These are phyloP conservation scores for Lophura nycthemera DNA, from an alignment of 2,113 vertebrate species.

Conservation along the genomic window DNA sequence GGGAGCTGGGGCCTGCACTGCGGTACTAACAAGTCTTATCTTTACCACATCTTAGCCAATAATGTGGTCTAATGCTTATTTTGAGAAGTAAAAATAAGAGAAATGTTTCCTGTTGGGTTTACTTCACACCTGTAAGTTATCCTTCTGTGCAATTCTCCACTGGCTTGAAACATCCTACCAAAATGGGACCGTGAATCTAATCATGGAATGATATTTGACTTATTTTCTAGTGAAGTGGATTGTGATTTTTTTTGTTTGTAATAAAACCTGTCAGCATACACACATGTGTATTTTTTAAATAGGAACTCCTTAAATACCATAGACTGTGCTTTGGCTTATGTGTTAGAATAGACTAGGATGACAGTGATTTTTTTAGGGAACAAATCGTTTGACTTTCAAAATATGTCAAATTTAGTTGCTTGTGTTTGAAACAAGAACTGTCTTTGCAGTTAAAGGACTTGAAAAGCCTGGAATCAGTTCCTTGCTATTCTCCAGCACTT, in stretches of 20 bases:
- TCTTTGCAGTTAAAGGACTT: not conserved
- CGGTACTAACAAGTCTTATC: not conserved
- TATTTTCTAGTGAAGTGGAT: not conserved
- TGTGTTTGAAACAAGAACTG: slow-evolving; percentile 18
- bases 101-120: not conserved
- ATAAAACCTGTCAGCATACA: not conserved
- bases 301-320: not conserved
- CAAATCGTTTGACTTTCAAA: slow-evolving; percentile 26
- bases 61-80: not conserved
- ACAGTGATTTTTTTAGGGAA: slow-evolving; percentile 1
- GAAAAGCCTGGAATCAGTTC: slow-evolving; percentile 31
- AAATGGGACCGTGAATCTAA: not conserved
- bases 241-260: not conserved
- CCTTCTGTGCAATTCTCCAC: not conserved
- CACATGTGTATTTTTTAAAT: not conserved
- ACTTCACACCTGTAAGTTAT: not conserved
- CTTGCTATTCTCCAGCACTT: slow-evolving; percentile 20
- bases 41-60: not conserved
- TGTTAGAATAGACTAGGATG: not conserved
- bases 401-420: slow-evolving; percentile 26
- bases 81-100: not conserved
- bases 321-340: not conserved
- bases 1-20: rapidly evolving
- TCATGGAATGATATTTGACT: not conserved
- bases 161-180: not conserved